Evolutionary conservation across 2,113 vertebrate species (phyloP).

Genomic region (Onychorhynchus coronatus): DNA sequence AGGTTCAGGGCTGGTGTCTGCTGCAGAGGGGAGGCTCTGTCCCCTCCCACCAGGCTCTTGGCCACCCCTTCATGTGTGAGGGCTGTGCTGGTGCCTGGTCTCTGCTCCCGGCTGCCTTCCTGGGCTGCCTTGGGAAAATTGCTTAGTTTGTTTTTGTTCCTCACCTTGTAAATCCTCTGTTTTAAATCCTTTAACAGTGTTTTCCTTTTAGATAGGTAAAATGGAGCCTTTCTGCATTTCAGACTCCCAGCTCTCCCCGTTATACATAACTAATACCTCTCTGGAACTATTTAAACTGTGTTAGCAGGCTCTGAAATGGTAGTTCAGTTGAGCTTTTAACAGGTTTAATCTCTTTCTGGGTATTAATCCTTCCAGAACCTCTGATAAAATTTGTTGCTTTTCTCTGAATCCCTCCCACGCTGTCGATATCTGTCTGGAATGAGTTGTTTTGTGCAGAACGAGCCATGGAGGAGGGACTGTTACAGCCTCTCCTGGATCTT

Average conservation of each 20-base stretch:
- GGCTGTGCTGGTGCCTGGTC: neutral
- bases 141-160: neutral
- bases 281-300: neutral
- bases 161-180: neutral
- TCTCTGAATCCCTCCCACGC: slow-evolving; percentile 48
- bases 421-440: slow-evolving; percentile 39
- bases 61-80: fast-evolving
- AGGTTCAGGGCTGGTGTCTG: neutral
- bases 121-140: neutral
- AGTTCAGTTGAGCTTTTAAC: slow-evolving; percentile 43
- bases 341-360: slow-evolving; percentile 34
- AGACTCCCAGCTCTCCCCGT: neutral
- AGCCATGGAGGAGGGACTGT: neutral
- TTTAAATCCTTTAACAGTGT: neutral
- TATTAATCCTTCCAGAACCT: slow-evolving; percentile 49
- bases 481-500: neutral
- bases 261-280: neutral
- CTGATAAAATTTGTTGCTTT: slow-evolving; percentile 50
- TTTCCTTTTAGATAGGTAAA: neutral
- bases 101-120: neutral
- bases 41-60: neutral
- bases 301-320: neutral
- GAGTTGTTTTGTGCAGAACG: slow-evolving; percentile 18
- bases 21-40: too few species aligned
- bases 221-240: slow-evolving; percentile 41